These are phyloP conservation scores for Marcusenius ussheri DNA, from an alignment of 2,113 vertebrate genomes.

Conservation along the genomic window DNA sequence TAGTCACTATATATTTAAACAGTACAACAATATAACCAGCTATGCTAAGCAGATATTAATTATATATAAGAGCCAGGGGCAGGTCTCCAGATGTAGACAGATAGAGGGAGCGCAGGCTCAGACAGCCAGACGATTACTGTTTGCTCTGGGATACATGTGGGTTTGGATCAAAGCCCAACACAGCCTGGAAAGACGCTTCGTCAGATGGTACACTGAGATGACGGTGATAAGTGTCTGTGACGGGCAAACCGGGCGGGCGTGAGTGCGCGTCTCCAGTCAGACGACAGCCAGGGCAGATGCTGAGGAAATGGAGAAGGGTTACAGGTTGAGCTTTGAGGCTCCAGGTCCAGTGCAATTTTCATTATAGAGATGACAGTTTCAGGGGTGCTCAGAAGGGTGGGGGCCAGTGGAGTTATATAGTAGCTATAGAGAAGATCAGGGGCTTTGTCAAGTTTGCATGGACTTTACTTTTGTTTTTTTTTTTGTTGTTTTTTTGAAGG, in stretches of 20 bases:
- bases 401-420: not conserved
- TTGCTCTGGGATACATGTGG: not conserved
- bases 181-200: not conserved
- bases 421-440: too few species aligned
- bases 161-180: not conserved
- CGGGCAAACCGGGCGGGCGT: not conserved
- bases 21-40: not conserved
- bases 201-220: not conserved
- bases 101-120: not conserved
- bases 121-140: not conserved
- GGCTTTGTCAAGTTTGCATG: too few species aligned
- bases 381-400: not conserved
- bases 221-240: not conserved
- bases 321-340: not conserved
- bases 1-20: not conserved
- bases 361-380: not conserved
- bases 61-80: not conserved
- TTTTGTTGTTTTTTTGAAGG: too few species aligned
- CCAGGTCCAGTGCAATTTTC: not conserved
- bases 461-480: too few species aligned
- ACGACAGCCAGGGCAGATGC: not conserved
- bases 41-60: not conserved
- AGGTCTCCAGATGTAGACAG: not conserved
- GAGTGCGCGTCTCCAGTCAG: not conserved
- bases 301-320: not conserved